Evolutionary conservation across 2,797 vertebrate species (phyloP).

Genomic region (Sternotherus odoratus): DNA sequence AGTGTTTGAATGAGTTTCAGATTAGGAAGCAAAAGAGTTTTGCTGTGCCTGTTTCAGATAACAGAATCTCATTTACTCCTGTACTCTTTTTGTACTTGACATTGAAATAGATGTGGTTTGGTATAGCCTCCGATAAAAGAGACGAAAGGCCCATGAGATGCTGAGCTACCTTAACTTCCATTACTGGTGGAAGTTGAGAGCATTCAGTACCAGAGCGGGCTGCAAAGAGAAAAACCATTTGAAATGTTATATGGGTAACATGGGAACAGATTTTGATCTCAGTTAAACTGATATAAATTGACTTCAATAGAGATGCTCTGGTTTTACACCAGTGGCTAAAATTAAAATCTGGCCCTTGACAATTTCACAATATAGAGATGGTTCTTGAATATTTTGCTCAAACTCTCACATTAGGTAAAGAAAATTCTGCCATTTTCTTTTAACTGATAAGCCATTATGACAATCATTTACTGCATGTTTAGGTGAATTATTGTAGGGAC

Average conservation of each 20-base stretch:
- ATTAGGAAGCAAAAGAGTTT: neutral
- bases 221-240: neutral
- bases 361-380: neutral
- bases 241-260: neutral
- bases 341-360: neutral
- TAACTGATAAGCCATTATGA: neutral
- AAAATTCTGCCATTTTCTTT: neutral
- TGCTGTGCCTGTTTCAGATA: neutral
- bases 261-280: neutral
- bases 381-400: neutral
- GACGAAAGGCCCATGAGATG: rapidly evolving
- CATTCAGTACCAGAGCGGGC: too few species aligned
- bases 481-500: neutral
- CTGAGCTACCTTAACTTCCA: neutral
- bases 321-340: too few species aligned
- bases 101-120: neutral
- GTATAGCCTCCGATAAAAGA: neutral
- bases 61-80: neutral
- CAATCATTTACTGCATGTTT: neutral
- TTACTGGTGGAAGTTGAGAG: neutral
- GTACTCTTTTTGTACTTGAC: neutral
- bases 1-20: neutral
- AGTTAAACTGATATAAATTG: neutral
- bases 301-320: neutral
- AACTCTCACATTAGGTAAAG: neutral